Percentiles rank a stretch among this genome's conserved stretches.
Conservation (phyloP, 2,797 vertebrate genomes). For the Liparis tanakae region DNA sequence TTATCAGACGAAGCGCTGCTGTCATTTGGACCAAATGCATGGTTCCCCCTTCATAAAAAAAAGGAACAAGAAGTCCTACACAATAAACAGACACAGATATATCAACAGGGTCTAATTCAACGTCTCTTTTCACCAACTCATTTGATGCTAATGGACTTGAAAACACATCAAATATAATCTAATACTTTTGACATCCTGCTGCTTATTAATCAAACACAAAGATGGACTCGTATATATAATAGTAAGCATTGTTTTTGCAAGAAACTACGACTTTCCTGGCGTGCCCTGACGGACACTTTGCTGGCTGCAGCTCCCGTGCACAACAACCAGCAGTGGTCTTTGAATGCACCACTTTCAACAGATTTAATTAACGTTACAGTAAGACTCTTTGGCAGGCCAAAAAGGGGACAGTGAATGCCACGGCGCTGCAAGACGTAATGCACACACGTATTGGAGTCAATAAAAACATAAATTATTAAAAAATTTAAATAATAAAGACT, state of each 20-base stretch:
- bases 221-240: background rate
- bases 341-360: slow-evolving; percentile 29
- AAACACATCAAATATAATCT: background rate
- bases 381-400: background rate
- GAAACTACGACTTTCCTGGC: background rate
- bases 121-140: background rate
- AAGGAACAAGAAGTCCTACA: background rate
- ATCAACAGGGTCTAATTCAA: background rate
- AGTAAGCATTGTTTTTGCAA: background rate
- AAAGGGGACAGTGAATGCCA: background rate
- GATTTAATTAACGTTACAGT: slow-evolving; percentile 15
- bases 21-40: background rate
- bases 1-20: background rate
- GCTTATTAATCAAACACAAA: background rate
- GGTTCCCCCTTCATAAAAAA: background rate
- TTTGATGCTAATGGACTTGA: background rate
- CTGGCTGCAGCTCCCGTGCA: slow-evolving; percentile 34
- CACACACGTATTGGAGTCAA: background rate
- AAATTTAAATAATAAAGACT: no score
- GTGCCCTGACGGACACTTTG: slow-evolving; percentile 35
- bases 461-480: background rate
- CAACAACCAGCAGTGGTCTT: slow-evolving; percentile 9
- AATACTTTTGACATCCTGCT: background rate
- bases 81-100: slow-evolving; percentile 10
- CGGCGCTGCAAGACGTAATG: background rate